Percentiles rank a stretch among this genome's conserved stretches.
phyloP scores from a whole-genome alignment of 2,797 vertebrate species.

The Delichon dasypus region DNA sequence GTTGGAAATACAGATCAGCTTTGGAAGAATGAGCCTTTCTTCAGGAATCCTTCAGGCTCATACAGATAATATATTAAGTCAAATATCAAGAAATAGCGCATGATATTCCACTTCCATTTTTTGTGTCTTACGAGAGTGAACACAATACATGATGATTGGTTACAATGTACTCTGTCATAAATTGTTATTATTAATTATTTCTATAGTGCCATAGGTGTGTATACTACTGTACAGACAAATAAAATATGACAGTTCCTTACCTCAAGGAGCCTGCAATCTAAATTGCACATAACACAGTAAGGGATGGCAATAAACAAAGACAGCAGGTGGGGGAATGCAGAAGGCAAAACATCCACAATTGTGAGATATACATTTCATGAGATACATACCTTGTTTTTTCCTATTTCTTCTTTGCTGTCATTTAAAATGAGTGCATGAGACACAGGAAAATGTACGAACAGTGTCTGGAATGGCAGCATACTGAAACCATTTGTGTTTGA shows the following conservation, averaged over 20 bases:
- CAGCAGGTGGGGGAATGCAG: neutral
- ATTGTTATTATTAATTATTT: constrained; percentile 39
- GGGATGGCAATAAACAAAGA: neutral
- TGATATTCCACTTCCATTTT: neutral
- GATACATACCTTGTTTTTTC: neutral
- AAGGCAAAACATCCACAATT: neutral
- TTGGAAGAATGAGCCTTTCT: neutral
- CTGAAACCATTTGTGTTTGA: neutral
- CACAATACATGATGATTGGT: neutral
- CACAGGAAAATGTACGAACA: neutral
- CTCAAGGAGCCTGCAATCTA: neutral
- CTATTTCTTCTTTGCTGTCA: neutral
- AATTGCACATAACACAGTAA: constrained; percentile 25
- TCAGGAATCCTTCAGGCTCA: neutral
- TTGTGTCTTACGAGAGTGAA: neutral
- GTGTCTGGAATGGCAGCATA: neutral
- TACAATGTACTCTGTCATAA: constrained; percentile 20
- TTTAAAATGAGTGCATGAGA: neutral
- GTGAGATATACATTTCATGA: neutral
- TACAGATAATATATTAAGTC: neutral
- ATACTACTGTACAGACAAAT: neutral
- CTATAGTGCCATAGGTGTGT: neutral
- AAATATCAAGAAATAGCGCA: neutral
- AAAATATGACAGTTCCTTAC: constrained; percentile 14
- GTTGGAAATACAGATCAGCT: neutral